A percentile compares a stretch with the other conserved stretches of the same genome.
Conservation (phyloP, 2,888 invertebrate genomes). For the Dioctria rufipes region DNA sequence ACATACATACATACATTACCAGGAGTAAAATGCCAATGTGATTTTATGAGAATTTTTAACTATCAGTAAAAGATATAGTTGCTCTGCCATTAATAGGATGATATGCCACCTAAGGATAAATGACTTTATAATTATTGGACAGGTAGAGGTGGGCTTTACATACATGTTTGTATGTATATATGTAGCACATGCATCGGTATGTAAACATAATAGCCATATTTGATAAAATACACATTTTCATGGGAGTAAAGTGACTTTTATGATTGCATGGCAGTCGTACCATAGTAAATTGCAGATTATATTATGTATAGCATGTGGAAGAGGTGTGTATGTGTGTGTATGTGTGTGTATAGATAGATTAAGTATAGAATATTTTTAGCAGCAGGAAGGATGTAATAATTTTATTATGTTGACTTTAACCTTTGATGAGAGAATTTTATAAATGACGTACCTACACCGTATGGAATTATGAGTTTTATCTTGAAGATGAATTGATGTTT, state of each 20-base stretch:
- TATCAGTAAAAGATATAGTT: conserved; percentile 14
- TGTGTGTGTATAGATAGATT: too few relatives aligned
- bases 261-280: background rate
- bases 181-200: background rate
- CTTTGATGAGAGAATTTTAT: conserved; percentile 8
- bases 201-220: background rate
- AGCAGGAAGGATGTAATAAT: conserved; percentile 32
- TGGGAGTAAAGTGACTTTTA: conserved; percentile 22
- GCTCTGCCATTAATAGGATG: conserved; percentile 24
- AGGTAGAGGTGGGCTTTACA: conserved; percentile 17
- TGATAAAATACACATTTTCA: conserved; percentile 1
- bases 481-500: too few relatives aligned
- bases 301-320: background rate
- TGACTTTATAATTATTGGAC: conserved; percentile 44
- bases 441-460: background rate
- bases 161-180: too few relatives aligned
- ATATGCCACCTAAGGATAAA: conserved; percentile 40
- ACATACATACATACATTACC: background rate
- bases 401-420: conserved; percentile 18
- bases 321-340: too few relatives aligned
- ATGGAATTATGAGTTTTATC: too few relatives aligned
- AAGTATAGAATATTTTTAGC: too few relatives aligned
- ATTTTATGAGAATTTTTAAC: conserved; percentile 30
- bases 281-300: conserved; percentile 14
- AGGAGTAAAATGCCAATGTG: background rate